These are phyloP conservation scores for Psittacula derbiana DNA, from an alignment of 2,797 vertebrate genomes.

Conservation along the genomic window DNA sequence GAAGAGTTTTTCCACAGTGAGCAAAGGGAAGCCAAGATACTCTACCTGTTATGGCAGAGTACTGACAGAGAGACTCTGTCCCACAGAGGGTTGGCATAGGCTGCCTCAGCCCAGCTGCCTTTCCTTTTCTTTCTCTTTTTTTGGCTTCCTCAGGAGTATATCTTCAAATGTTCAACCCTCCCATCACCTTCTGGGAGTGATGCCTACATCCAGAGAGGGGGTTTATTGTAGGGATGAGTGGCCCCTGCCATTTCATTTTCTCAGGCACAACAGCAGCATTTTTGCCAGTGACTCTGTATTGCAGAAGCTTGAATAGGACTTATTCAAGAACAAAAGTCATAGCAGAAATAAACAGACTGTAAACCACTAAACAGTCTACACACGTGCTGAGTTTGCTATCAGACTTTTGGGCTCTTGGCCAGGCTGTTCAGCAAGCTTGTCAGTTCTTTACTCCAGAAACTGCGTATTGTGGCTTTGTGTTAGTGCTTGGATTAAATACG, in stretches of 20 bases:
- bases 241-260: background rate
- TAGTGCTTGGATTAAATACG: constrained; percentile 16
- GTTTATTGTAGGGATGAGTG: background rate
- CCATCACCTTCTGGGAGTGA: background rate
- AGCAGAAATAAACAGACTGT: constrained; percentile 11
- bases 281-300: background rate
- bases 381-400: constrained; percentile 26
- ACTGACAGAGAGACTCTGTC: background rate
- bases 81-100: background rate
- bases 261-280: background rate
- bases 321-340: background rate
- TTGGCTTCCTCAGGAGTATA: background rate
- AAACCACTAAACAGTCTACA: constrained; percentile 20
- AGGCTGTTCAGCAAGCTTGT: constrained; percentile 13
- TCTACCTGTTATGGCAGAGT: background rate
- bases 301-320: background rate
- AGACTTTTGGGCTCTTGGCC: constrained; percentile 38
- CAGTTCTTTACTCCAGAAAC: constrained; percentile 24
- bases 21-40: background rate
- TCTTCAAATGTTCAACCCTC: background rate
- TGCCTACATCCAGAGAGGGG: background rate
- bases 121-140: background rate
- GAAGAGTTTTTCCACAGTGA: background rate
- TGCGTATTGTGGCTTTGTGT: background rate
- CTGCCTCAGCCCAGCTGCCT: background rate